Conservation (phyloP, 1,140 invertebrate genomes). For the Sitobion miscanthi region DNA sequence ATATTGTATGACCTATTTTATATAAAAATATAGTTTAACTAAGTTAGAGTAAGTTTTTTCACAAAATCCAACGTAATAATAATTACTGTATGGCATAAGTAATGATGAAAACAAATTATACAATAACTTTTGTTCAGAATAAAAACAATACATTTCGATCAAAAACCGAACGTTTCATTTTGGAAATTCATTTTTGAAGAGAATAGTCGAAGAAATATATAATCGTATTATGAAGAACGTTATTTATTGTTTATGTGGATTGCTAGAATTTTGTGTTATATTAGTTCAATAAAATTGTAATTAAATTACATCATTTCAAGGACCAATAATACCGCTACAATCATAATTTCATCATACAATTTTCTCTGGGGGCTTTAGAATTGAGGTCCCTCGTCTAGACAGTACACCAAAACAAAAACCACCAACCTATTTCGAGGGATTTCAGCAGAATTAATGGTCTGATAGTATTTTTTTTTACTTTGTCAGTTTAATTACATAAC, state of each 20-base stretch:
- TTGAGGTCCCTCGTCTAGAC: not conserved
- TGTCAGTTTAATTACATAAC: not conserved
- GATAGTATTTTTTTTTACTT: not conserved
- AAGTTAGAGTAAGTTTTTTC: too few relatives aligned
- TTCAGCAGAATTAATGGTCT: not conserved
- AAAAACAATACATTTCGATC: not conserved
- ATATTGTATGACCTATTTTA: not conserved
- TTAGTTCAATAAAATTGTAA: conserved; percentile 38
- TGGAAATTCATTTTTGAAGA: not conserved
- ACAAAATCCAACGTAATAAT: not conserved
- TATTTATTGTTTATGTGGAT: conserved; percentile 31
- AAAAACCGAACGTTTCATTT: not conserved
- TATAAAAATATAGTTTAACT: too few relatives aligned
- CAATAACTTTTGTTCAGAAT: not conserved
- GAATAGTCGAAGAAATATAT: conserved; percentile 3
- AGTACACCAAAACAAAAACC: not conserved
- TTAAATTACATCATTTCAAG: conserved; percentile 31
- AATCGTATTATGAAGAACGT: conserved; percentile 28
- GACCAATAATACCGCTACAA: not conserved
- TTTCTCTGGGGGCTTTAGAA: not conserved
- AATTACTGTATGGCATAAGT: not conserved
- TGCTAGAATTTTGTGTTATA: conserved; percentile 23
- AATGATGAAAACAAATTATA: not conserved
- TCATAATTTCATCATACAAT: conserved; percentile 25
- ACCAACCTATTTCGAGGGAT: not conserved